Evolutionary conservation across 2,113 vertebrate species (phyloP).

Genomic region (Pyxicephalus adspersus): DNA sequence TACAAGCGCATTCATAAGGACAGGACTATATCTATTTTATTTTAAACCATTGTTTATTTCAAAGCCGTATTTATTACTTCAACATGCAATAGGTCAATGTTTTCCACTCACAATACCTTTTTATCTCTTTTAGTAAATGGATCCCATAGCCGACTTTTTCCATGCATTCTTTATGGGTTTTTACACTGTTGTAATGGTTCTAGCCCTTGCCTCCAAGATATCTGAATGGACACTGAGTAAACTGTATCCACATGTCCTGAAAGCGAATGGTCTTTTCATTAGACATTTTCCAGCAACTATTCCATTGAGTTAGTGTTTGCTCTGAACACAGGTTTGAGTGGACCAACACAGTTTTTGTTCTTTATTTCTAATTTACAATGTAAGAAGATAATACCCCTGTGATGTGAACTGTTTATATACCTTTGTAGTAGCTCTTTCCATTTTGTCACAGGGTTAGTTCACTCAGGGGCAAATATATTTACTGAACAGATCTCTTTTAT

Average conservation of each 20-base stretch:
- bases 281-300: neutral
- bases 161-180: constrained; percentile 7
- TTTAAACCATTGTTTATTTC: neutral
- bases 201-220: neutral
- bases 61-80: neutral
- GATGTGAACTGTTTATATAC: neutral
- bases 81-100: neutral
- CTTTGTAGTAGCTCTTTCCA: constrained; percentile 4
- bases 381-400: neutral
- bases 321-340: constrained; percentile 17
- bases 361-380: constrained; percentile 26
- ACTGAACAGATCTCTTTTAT: constrained; percentile 45
- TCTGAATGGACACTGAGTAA: neutral
- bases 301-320: constrained; percentile 19
- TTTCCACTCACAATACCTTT: neutral
- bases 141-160: neutral
- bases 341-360: constrained; percentile 31
- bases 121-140: neutral
- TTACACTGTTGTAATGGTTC: neutral
- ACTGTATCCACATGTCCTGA: neutral
- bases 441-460: constrained; percentile 29
- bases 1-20: neutral
- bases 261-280: constrained; percentile 18
- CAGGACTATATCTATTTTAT: neutral
- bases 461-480: constrained; percentile 29